These are phyloP conservation scores for Tonatia bakeri DNA, from an alignment of 2,113 vertebrate genomes.

Conservation along the genomic window DNA sequence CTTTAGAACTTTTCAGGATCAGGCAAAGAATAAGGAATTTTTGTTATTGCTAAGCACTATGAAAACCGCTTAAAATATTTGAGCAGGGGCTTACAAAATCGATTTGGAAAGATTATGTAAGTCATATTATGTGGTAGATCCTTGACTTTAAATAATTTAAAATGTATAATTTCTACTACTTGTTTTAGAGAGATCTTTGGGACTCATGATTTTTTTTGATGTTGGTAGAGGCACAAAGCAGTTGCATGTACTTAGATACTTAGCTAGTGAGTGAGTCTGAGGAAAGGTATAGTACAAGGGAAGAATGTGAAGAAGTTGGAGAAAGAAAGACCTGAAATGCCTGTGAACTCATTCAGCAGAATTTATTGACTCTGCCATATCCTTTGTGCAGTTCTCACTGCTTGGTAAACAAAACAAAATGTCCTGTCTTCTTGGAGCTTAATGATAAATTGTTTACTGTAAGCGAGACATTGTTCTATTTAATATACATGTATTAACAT, in stretches of 20 bases:
- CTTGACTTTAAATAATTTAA: background rate
- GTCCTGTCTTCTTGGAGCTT: background rate
- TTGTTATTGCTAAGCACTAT: background rate
- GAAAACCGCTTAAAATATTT: background rate
- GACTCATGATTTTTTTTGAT: background rate
- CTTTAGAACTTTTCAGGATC: background rate
- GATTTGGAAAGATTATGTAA: slow-evolving; percentile 9
- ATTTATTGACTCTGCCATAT: background rate
- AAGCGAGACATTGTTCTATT: background rate
- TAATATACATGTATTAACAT: background rate
- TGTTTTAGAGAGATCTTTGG: background rate
- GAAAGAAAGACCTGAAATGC: background rate
- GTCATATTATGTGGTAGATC: background rate
- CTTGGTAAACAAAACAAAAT: background rate
- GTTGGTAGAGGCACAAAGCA: background rate
- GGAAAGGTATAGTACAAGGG: background rate
- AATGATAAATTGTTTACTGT: background rate
- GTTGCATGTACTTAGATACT: background rate
- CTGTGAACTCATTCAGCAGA: background rate
- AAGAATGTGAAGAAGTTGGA: background rate
- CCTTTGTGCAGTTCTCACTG: background rate
- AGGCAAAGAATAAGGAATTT: background rate
- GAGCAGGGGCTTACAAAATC: background rate
- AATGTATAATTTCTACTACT: background rate
- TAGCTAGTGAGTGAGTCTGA: background rate